A percentile compares a stretch with the other conserved stretches of the same genome.
These are phyloP conservation scores for Okapia johnstoni DNA, from an alignment of 2,113 vertebrate genomes.

Conservation along the genomic window DNA sequence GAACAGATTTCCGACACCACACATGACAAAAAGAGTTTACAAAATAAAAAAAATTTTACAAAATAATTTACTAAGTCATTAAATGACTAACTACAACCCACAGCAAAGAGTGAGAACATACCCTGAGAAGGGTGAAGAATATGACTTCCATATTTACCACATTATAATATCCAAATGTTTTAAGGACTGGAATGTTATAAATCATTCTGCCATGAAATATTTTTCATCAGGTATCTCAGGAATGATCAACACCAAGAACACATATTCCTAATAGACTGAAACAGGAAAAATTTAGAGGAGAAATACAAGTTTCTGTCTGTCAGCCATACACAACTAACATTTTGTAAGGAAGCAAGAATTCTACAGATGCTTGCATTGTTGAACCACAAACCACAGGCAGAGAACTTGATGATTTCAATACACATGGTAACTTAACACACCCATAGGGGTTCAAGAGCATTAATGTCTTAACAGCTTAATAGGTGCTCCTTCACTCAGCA, in stretches of 20 bases:
- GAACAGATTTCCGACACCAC: neutral
- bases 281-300: neutral
- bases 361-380: neutral
- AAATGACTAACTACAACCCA: neutral
- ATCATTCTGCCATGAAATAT: neutral
- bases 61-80: neutral
- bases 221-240: neutral
- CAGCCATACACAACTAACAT: neutral
- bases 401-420: neutral
- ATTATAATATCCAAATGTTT: neutral
- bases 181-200: neutral
- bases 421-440: neutral
- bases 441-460: neutral
- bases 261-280: neutral
- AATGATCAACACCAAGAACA: neutral
- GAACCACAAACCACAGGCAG: neutral
- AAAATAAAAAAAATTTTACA: neutral
- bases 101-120: neutral
- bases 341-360: neutral
- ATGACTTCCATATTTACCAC: neutral
- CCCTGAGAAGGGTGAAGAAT: neutral
- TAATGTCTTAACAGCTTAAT: neutral
- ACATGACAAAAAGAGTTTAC: neutral
- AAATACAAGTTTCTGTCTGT: neutral
- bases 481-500: neutral